These are phyloP conservation scores for Charina bottae DNA, from an alignment of 2,113 vertebrate genomes.

Conservation along the genomic window DNA sequence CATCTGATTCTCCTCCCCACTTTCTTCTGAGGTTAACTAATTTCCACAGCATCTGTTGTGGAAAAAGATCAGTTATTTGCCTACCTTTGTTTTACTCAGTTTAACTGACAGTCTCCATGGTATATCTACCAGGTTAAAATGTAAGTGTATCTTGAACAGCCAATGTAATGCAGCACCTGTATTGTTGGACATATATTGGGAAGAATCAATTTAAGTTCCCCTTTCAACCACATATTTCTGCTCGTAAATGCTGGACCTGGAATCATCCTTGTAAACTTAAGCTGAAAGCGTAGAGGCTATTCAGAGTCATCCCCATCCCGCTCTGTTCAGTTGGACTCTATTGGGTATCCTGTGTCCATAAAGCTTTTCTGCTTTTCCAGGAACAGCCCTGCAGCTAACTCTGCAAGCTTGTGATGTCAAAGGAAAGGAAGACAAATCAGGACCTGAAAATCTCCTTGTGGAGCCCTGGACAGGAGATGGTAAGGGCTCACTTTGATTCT, in stretches of 20 bases:
- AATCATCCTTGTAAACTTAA: neutral
- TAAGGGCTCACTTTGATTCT: slow-evolving; percentile 63
- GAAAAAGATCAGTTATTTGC: neutral
- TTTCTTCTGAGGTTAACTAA: neutral
- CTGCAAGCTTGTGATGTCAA: slow-evolving; percentile 96
- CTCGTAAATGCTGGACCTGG: neutral
- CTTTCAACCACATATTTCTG: neutral
- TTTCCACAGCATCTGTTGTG: neutral
- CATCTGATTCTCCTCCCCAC: neutral
- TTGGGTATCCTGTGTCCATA: neutral
- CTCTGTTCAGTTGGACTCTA: neutral
- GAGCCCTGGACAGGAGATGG: slow-evolving; percentile 91
- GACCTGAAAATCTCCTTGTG: slow-evolving; percentile 91
- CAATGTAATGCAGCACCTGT: neutral
- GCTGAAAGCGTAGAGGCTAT: neutral
- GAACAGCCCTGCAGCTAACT: slow-evolving; percentile 87
- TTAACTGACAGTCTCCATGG: neutral
- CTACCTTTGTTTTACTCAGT: neutral
- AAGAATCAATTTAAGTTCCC: neutral
- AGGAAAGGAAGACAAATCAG: slow-evolving; percentile 95
- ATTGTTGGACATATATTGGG: neutral
- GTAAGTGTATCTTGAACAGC: neutral
- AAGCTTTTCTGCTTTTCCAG: slow-evolving; percentile 67
- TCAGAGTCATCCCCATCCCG: neutral
- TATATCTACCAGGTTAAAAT: neutral